These are phyloP conservation scores for Ceratosolen fusciceps DNA, from an alignment of 1,140 invertebrate species.

Conservation along the genomic window DNA sequence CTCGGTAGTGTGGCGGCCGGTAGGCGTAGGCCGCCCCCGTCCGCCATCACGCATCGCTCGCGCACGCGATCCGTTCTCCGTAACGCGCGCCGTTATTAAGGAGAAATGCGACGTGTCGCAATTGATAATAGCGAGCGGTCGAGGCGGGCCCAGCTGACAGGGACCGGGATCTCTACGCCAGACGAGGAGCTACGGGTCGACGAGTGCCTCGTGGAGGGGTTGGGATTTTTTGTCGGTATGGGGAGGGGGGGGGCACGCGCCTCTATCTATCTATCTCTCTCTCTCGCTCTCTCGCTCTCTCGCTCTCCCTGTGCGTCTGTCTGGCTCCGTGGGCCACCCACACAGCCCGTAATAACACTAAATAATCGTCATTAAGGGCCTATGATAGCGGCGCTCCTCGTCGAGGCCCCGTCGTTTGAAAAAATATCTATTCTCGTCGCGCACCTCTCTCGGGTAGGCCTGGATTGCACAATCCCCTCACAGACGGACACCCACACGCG, in stretches of 20 bases:
- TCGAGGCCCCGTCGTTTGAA: neutral
- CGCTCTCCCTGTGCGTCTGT: no score
- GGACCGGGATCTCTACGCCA: no score
- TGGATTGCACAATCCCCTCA: conserved; percentile 20
- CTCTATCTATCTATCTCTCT: no score
- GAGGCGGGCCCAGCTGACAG: no score
- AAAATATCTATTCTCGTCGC: conserved; percentile 44
- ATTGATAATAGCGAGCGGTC: no score
- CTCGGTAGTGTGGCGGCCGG: neutral
- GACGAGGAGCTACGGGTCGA: no score
- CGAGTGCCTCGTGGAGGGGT: no score
- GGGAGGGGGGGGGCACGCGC: neutral
- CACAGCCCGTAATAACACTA: neutral
- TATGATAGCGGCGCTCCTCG: neutral
- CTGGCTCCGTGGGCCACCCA: neutral
- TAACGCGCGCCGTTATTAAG: no score
- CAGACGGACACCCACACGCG: neutral
- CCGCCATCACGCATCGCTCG: neutral
- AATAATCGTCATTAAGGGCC: conserved; percentile 9
- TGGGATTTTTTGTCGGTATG: no score
- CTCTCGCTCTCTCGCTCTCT: no score
- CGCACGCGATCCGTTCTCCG: neutral
- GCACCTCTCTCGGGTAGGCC: neutral
- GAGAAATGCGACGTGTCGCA: no score
- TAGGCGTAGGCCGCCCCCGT: neutral